Evolutionary conservation across 2,888 invertebrate genomes (phyloP).

Genomic region (Drosophila ustulata): DNA sequence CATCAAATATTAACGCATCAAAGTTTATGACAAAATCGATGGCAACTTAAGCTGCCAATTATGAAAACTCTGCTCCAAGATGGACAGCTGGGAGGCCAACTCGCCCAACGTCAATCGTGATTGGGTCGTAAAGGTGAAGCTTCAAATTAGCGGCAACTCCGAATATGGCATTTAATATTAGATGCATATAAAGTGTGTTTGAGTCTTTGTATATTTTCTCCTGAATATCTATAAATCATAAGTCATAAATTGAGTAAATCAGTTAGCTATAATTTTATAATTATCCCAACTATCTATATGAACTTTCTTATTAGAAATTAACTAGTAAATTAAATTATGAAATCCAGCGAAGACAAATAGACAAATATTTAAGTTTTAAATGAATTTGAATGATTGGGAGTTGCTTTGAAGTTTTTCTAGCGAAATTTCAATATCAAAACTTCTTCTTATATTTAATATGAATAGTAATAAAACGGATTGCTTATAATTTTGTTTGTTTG

Average conservation of each 20-base stretch:
- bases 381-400: too few species aligned
- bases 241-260: background rate
- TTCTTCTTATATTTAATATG: too few species aligned
- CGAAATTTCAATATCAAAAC: too few species aligned
- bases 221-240: too few species aligned
- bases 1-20: slow-evolving; percentile 41
- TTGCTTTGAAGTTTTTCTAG: too few species aligned
- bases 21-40: slow-evolving; percentile 45
- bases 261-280: background rate
- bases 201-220: background rate
- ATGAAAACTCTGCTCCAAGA: slow-evolving; percentile 24
- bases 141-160: background rate
- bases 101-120: background rate
- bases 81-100: slow-evolving; percentile 12
- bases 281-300: too few species aligned
- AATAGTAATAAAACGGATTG: too few species aligned
- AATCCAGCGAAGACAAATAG: too few species aligned
- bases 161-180: background rate
- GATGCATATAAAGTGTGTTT: background rate
- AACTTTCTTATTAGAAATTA: too few species aligned
- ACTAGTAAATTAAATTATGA: too few species aligned
- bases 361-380: too few species aligned
- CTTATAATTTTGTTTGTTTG: too few species aligned
- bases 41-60: slow-evolving; percentile 44
- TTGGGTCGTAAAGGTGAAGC: background rate